Conservation (phyloP, 2,113 vertebrate genomes). For the Mesoclemmys tuberculata region DNA sequence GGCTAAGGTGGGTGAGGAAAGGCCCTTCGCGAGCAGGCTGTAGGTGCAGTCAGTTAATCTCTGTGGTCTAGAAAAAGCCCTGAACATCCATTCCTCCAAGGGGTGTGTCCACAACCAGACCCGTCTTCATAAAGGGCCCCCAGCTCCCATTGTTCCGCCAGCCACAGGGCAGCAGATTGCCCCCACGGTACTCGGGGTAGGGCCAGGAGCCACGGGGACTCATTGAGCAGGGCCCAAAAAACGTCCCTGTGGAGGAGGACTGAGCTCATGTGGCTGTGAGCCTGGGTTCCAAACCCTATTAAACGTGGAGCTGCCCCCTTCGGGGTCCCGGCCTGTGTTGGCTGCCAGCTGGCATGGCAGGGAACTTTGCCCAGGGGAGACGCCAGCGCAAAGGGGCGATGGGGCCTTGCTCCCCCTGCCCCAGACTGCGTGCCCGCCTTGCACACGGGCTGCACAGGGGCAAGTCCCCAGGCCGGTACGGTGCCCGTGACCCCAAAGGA, state of each 20-base stretch:
- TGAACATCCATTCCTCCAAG: not conserved
- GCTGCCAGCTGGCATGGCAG: not conserved
- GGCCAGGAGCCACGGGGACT: not conserved
- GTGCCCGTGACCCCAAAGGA: not conserved
- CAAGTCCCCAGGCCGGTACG: too few relatives aligned
- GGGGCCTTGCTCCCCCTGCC: conserved; percentile 58
- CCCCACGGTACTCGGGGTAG: too few relatives aligned
- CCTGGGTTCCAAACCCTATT: not conserved
- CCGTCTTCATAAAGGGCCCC: not conserved
- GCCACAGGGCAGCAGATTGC: not conserved
- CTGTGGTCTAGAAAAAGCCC: not conserved
- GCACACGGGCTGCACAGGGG: not conserved
- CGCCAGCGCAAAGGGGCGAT: conserved; percentile 76
- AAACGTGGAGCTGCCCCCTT: not conserved
- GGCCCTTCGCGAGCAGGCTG: not conserved
- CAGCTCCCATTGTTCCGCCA: not conserved
- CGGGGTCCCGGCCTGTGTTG: too few relatives aligned
- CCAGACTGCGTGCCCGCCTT: not conserved
- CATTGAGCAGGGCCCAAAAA: too few relatives aligned
- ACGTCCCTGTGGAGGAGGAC: not conserved
- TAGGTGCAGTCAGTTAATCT: not conserved
- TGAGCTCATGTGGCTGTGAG: not conserved
- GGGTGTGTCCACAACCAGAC: not conserved
- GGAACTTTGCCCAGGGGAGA: not conserved
- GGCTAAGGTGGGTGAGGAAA: too few relatives aligned